Percentiles rank a stretch among this genome's conserved stretches.
Evolutionary conservation across 2,888 invertebrate species (phyloP).

Genomic region (Tipula lateralis): DNA sequence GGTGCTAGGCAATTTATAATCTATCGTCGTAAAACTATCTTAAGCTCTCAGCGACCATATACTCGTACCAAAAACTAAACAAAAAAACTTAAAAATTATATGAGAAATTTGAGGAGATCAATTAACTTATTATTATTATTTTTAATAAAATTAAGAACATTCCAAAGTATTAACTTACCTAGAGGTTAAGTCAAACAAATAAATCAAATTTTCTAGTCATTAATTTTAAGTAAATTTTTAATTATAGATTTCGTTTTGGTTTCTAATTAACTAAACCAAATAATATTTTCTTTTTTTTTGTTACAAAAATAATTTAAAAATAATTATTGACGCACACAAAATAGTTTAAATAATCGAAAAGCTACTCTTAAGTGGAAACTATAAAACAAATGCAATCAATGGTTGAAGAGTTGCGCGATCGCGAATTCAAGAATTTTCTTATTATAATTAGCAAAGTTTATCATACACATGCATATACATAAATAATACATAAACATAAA

Average conservation of each 20-base stretch:
- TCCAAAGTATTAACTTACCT: slow-evolving; percentile 15
- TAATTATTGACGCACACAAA: not conserved
- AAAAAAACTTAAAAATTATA: too few relatives aligned
- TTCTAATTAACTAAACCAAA: slow-evolving; percentile 11
- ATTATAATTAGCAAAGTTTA: not conserved
- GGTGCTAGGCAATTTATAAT: not conserved
- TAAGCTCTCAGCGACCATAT: not conserved
- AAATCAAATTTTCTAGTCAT: not conserved
- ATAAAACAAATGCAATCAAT: not conserved
- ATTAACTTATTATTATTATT: not conserved
- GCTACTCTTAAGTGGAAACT: not conserved
- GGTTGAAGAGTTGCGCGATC: not conserved
- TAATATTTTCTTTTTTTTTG: not conserved
- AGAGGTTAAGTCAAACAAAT: not conserved
- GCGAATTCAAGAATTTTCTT: not conserved
- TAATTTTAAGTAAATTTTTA: not conserved
- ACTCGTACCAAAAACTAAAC: slow-evolving; percentile 12
- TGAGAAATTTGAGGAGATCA: not conserved
- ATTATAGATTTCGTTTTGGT: not conserved
- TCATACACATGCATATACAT: not conserved
- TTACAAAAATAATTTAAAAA: not conserved
- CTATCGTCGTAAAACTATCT: not conserved
- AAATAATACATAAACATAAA: not conserved
- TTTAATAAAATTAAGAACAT: slow-evolving; percentile 14
- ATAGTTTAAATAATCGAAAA: not conserved